Evolutionary conservation across 2,113 vertebrate genomes (phyloP).

Genomic region (Limanda limanda): DNA sequence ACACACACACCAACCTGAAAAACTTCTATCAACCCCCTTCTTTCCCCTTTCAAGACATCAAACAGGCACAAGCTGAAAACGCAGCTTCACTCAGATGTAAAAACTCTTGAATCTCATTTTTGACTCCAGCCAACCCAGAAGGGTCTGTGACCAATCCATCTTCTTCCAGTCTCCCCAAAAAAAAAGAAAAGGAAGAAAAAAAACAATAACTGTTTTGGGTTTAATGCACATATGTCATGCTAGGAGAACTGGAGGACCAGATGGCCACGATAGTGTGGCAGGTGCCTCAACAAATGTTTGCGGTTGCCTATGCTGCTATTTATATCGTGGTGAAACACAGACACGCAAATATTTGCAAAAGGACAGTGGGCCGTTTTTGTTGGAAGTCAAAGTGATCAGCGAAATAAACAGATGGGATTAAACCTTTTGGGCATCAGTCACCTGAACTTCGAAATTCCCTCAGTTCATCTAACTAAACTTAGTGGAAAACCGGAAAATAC

Average conservation of each 20-base stretch:
- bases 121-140: constrained; percentile 67
- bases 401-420: constrained; percentile 75
- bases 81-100: constrained; percentile 70
- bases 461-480: constrained; percentile 30
- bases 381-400: constrained; percentile 75
- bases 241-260: constrained; percentile 81
- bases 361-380: constrained; percentile 73
- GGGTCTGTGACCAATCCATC: constrained; percentile 48
- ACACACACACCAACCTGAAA: constrained; percentile 7
- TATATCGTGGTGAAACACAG: constrained; percentile 81
- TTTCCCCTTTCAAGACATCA: constrained; percentile 63
- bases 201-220: constrained; percentile 78
- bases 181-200: constrained; percentile 2
- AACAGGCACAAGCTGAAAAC: constrained; percentile 59
- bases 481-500: background rate
- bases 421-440: constrained; percentile 59
- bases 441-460: constrained; percentile 58
- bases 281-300: constrained; percentile 86
- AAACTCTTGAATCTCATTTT: constrained; percentile 68
- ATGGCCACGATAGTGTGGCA: constrained; percentile 81
- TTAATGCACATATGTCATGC: constrained; percentile 82
- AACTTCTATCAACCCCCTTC: constrained; percentile 16
- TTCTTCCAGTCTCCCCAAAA: constrained; percentile 47
- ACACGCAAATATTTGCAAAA: constrained; percentile 82
- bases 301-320: constrained; percentile 80